These are phyloP conservation scores for Eristalinus aeneus DNA, from an alignment of 2,888 invertebrate genomes.

Conservation along the genomic window DNA sequence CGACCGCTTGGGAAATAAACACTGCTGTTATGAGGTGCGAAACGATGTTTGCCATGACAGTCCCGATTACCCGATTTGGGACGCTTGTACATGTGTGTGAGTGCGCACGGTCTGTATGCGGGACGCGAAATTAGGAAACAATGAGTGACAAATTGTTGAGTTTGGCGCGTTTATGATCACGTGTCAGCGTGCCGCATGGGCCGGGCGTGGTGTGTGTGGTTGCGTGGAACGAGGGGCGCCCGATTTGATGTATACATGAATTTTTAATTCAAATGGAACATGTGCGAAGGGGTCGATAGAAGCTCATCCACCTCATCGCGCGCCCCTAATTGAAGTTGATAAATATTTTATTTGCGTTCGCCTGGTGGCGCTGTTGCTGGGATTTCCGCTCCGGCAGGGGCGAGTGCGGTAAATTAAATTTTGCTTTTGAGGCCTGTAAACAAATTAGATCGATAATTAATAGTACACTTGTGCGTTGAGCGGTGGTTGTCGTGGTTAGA, in stretches of 20 bases:
- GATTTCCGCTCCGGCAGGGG: background rate
- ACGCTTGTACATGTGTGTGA: background rate
- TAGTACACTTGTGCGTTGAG: slow-evolving; percentile 1
- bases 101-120: background rate
- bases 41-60: slow-evolving; percentile 35
- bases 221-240: background rate
- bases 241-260: slow-evolving; percentile 17
- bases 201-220: background rate
- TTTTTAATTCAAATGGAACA: slow-evolving; percentile 58
- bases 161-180: background rate
- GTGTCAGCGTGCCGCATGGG: slow-evolving; percentile 16
- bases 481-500: slow-evolving; percentile 26
- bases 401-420: slow-evolving; percentile 51
- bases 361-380: background rate
- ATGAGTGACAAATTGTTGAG: slow-evolving; percentile 49
- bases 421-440: slow-evolving; percentile 45
- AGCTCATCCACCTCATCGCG: slow-evolving; percentile 42
- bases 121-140: background rate
- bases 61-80: slow-evolving; percentile 1
- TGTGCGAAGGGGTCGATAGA: slow-evolving; percentile 18
- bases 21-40: slow-evolving; percentile 65
- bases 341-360: slow-evolving; percentile 60
- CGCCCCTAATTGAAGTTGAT: slow-evolving; percentile 60
- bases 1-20: slow-evolving; percentile 65
- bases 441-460: slow-evolving; percentile 66